Evolutionary conservation across 2,888 invertebrate genomes (phyloP).

Genomic region (Yponomeuta plumbellus): DNA sequence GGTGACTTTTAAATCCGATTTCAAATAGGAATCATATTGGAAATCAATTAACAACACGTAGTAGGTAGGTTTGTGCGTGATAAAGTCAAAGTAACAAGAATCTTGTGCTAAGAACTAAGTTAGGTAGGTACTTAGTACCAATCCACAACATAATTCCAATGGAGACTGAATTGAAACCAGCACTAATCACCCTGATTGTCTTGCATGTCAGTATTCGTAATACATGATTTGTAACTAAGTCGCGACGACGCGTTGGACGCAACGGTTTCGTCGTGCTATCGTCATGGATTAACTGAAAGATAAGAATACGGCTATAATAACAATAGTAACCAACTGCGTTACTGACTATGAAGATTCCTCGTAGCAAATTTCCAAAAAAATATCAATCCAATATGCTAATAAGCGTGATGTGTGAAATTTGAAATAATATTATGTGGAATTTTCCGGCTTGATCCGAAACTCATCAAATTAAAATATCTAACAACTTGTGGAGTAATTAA

Average conservation of each 20-base stretch:
- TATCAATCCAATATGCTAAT: background rate
- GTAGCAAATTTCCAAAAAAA: no score
- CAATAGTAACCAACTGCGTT: no score
- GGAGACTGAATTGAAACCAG: background rate
- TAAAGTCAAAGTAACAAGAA: background rate
- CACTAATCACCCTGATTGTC: background rate
- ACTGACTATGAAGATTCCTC: no score
- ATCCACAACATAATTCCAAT: background rate
- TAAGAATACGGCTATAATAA: no score
- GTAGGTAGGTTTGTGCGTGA: background rate
- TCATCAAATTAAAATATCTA: no score
- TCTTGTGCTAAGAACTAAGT: background rate
- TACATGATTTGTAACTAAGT: background rate
- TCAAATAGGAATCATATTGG: background rate
- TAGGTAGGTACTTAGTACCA: background rate
- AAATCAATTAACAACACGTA: background rate
- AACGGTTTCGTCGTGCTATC: no score
- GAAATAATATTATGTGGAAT: background rate
- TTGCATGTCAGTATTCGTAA: background rate
- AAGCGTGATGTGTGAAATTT: background rate
- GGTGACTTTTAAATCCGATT: background rate
- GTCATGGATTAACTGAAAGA: no score
- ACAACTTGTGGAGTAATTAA: no score
- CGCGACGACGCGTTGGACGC: no score
- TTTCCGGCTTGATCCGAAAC: background rate